Base-by-base conservation (phyloP, 2,888 invertebrate genomes). In the Orthosia incerta region DNA sequence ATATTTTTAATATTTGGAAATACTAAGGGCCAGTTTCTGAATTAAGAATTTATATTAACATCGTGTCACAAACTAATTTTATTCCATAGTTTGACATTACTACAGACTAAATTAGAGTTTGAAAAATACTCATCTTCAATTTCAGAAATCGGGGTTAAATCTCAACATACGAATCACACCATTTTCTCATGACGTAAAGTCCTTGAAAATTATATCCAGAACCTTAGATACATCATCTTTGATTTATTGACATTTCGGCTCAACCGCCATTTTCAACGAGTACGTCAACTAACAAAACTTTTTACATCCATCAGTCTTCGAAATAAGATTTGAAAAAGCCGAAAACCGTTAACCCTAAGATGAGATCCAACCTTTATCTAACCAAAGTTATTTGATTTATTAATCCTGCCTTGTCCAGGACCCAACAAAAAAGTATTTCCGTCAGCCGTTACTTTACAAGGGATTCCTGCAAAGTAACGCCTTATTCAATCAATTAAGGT, bases 401-500 rank as follows among this genome's bases (percentile, higher is more conserved):
- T 64, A 77, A 71, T 62, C 50, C 57, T 45, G 20, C 56, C 56
- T 57, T 61, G 68, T 64, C 59, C 64, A 75, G 51, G 50, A 16
- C 18, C 31, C 11, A 26, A 71, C 74, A 68, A 74, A 63, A 75
- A 63, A 69, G 62, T 76, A 69, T 82, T 65, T 71, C 61, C 71
- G 66, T 20, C 63, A 48, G 5, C 74, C 74, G 75, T 76, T 70
- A 83, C 76, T 82, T 67, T 79, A 20, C 65, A 73, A 74, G 66
- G 71, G 74, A 79, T 77, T 63, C 56, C 57, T 64, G 65, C 60
- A 79, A 83, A 85, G 82, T 75, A 76, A 85, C 66, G 81, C 76
- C 76, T 86, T 74, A 86, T 86, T 86, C 82, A 82, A 86, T 86
- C 77, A 86, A 86, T 85, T 80, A 85, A 64, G 78, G 76, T 82